A percentile compares a stretch with the other conserved stretches of the same genome.
Conservation (phyloP, 2,888 invertebrate species). For the Elmis aenea region DNA sequence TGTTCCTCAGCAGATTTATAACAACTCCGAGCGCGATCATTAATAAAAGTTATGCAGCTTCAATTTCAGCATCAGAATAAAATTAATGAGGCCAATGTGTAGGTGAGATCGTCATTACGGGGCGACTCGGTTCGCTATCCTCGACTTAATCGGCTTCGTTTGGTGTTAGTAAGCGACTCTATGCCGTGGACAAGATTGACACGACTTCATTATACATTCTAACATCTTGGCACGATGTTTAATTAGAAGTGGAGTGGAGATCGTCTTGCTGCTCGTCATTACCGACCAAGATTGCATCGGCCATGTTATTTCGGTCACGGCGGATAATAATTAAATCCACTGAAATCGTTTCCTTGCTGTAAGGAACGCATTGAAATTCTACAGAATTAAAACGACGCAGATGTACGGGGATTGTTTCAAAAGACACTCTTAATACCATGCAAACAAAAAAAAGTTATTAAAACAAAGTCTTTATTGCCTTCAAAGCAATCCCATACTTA, state of each 20-base stretch:
- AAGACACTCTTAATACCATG: no score
- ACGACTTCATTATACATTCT: conserved; percentile 30
- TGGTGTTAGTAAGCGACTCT: conserved; percentile 23
- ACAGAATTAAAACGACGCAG: no score
- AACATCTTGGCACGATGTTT: conserved; percentile 26
- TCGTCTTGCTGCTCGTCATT: conserved; percentile 18
- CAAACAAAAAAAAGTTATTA: no score
- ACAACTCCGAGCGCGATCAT: conserved; percentile 18
- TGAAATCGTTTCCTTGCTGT: no score
- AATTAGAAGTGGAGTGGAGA: conserved; percentile 26
- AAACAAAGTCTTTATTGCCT: no score
- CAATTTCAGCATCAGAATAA: conserved; percentile 22
- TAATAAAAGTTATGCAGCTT: conserved; percentile 24
- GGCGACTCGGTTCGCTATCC: conserved; percentile 20
- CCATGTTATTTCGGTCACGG: conserved; percentile 18
- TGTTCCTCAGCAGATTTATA: conserved; percentile 15
- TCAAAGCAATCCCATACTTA: no score
- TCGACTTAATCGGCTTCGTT: conserved; percentile 33
- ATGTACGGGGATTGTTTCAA: no score
- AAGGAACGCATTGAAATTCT: no score
- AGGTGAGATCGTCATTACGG: conserved; percentile 27
- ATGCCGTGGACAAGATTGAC: conserved; percentile 24
- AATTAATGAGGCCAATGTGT: conserved; percentile 29
- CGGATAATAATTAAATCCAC: no score
- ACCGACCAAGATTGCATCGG: conserved; percentile 16